Percentiles rank a stretch among this genome's conserved stretches.
Conservation (phyloP, 37 sponge, comb jelly and placozoan species). For the Bolinopsis microptera region DNA sequence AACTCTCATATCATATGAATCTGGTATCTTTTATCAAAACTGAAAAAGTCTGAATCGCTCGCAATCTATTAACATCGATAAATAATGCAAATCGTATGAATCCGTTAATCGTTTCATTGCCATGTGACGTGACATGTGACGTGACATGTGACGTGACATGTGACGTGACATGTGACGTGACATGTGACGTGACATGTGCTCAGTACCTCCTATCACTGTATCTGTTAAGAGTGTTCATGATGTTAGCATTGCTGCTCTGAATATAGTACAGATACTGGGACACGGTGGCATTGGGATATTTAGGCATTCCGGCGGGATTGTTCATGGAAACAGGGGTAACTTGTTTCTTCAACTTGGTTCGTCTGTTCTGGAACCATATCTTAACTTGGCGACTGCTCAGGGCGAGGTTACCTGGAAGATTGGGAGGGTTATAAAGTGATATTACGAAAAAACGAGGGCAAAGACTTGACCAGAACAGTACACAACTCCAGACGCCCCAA, state of each 20-base stretch:
- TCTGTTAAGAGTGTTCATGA: constrained; percentile 57
- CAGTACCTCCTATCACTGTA: constrained; percentile 51
- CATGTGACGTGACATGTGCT: neutral
- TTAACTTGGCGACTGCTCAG: constrained; percentile 63
- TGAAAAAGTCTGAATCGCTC: too few relatives aligned
- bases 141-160: too few relatives aligned
- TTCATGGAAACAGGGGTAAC: constrained; percentile 32
- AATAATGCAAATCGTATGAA: too few relatives aligned
- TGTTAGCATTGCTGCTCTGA: constrained; percentile 18
- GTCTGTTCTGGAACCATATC: constrained; percentile 59
- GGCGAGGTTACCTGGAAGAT: constrained; percentile 7
- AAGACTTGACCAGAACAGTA: too few relatives aligned
- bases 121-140: too few relatives aligned
- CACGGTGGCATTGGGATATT: constrained; percentile 47
- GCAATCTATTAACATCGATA: too few relatives aligned
- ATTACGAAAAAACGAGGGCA: too few relatives aligned
- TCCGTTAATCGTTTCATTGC: too few relatives aligned
- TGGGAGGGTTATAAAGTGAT: too few relatives aligned
- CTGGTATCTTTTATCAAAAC: too few relatives aligned
- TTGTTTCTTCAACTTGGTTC: constrained; percentile 65
- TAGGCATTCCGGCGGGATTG: neutral
- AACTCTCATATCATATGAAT: too few relatives aligned
- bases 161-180: neutral
- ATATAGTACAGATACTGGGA: constrained; percentile 65
- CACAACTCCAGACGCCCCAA: too few relatives aligned